Base-by-base conservation (phyloP, 2,113 vertebrate genomes). In the Gnathonemus longibarbis region DNA sequence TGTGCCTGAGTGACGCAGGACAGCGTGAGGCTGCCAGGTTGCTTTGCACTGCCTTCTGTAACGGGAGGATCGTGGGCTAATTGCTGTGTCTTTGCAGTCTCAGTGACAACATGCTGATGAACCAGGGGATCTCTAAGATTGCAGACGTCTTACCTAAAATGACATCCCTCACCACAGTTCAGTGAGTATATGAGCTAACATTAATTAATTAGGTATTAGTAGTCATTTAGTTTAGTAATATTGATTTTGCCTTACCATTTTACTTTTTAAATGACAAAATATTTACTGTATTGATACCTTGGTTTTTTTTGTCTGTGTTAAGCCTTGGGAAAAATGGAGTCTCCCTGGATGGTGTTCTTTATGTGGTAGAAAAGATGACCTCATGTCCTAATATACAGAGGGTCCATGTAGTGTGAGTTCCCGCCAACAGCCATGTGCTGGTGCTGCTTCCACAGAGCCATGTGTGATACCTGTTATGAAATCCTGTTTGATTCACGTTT, bases 81-180 rank as follows among this genome's bases (percentile, higher is more conserved):
- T 70, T 2, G 91, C n/a, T 91, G 2, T 91, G 62, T 92, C 24
- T 87, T 52, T 92, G 50, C 91, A 99, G 98, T 91, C 93, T 99
- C 80, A 96, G 95, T 91, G 96, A 96, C 94, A 99, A 98, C 91
- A 93, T 91, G 80, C 93, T 98, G 87, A 94, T 91, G 91, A 94
- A 97, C 21, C 90, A 1, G 0, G 96, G 97, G 0, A 91, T 96
- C 84, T 87, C 91, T 84, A 91, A 56, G 6, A 19, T 97, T 0
- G 77, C 93, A 19, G 91, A 95, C 9, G 31, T 94, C n/a, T 94
- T 97, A n/a, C 94, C 93, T 53, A 90, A 49, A 87, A 94, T 98
- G 90, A 83, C 88, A 0, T 94, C 88, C 24, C 92, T 98, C 88
- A 95, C 45, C 91, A 95, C 93, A 89, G 89, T 96, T 27, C 93